Base-by-base conservation (phyloP, 2,797 vertebrate species). In the Pangasius sanitwongsei region DNA sequence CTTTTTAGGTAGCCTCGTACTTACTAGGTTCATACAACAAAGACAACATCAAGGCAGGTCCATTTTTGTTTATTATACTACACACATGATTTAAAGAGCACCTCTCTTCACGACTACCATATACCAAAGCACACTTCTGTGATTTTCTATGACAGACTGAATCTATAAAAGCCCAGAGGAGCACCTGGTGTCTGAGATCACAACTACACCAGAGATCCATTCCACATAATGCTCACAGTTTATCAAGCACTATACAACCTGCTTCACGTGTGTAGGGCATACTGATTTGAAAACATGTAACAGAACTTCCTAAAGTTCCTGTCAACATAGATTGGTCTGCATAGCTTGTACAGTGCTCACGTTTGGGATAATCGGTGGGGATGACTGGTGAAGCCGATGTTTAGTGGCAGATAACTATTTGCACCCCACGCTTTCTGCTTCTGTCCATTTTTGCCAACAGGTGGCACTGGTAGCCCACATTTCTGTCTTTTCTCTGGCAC, bases 391-490 rank as follows among this genome's bases (percentile, higher is more conserved):
- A 61, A 61, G 41, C 41, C 23, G 16, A 13, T 25, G 57, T 82
- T 61, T 44, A 28, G 12, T 28, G 5, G 2, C 55, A 41, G 20
- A 41, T 28, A 61, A 59, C 8, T 63, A 63, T 83, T 83, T 16
- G 15, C 59, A 8, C 1, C 59, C 20, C 12, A n/a, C 1, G 28
- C 3, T 9, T 65, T 83, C 59, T 65, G 59, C 23, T 44, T 83
- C 7, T 28, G 81, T 28, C 6, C 34, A 82, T 25, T 37, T 20
- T 59, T 44, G 63, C 94, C 95, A 94, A 82, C 28, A 92, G 96
- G 93, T 94, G 95, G 95, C 94, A 95, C 93, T 94, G 92, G 92
- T 91, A 89, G 34, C n/a, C 92, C 92, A 92, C 84, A 83, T 85
- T n/a, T 57, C 0, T 1, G 48, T 90, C 75, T n/a, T 89, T 86